Evolutionary conservation across 37 sponge, comb jelly and placozoan genomes (phyloP), one percentile per base, ranked within the genome.

Genomic region (Hormiphora californensis): DNA sequence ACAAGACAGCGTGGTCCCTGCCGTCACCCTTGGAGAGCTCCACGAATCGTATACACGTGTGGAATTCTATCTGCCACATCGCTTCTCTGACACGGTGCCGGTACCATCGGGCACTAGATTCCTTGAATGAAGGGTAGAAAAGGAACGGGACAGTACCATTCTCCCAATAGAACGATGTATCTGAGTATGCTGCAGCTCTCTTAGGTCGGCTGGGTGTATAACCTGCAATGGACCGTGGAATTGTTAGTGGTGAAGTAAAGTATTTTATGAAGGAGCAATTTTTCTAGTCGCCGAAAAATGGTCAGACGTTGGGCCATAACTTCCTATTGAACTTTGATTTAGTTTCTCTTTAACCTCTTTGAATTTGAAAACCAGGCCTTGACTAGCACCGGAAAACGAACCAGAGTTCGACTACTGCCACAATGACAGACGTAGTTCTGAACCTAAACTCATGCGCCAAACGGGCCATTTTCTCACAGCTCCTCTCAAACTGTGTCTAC

Each of bases 21-120:
- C 23, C n/a, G 5, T 38, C 7, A 11, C 23, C 81, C 25, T 11
- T 19, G n/a, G n/a, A n/a, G 19, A 35, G 31, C 46, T 73, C 81
- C 46, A 73, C 81, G 38, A 73, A 73, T 38, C 81, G 32, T 1
- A 73, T 46, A 41, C 81, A 73, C 25, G 81, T 43, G 81, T 73
- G 81, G 39, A 73, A 36, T 28, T 73, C 81, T 38, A 73, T 73
- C 46, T 73, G 46, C 81, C 81, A 73, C 25, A 73, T 73, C n/a
- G 81, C 81, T 23, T 28, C 23, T n/a, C 43, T 46, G 12, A 73
- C 25, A 25, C 81, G 81, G 1, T 40, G 27, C 22, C 81, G 81
- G 46, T 73, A 73, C n/a, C n/a, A n/a, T n/a, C n/a, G n/a, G n/a
- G n/a, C n/a, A n/a, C n/a, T n/a, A n/a, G n/a, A n/a, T n/a, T n/a